Evolutionary conservation across 2,888 invertebrate genomes (phyloP), one percentile per base, ranked within the genome.

Genomic region (Orthonychiurus folsomi): DNA sequence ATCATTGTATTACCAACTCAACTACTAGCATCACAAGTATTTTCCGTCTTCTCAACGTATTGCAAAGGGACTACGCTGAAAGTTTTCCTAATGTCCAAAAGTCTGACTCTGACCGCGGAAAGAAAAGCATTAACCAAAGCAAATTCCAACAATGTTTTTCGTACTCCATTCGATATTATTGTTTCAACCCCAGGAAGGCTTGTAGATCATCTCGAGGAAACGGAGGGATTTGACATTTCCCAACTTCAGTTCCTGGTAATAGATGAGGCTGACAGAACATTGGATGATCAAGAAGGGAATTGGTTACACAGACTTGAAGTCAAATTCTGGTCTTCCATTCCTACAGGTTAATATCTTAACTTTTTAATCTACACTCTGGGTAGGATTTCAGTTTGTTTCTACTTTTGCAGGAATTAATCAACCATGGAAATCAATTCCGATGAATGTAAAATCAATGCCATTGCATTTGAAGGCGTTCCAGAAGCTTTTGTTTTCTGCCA

Each of bases 401-500:
- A 37, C 47, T 37, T 56, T 63, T 53, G 9, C 23, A 64, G 66
- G 64, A 25, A n/a, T 60, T 26, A 18, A 62, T 3, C 80, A 70
- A 72, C 62, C 78, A 75, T 73, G 74, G 73, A 50, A 79, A 73
- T 76, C 80, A 53, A 78, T 81, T 26, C 77, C 77, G 64, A 75
- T 84, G n/a, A 82, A 80, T 61, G 78, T 83, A 74, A 76, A 75
- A 64, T 80, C 78, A 69, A 74, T 82, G n/a, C 74, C 73, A 65
- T 74, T 79, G 24, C 77, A 77, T 63, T 79, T 79, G 64, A 78
- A 80, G 59, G 82, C 84, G 60, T 86, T 87, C 1, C 96, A 96
- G 73, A 96, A 96, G 77, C 80, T 99, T 56, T 80, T 99, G 1
- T 93, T 97, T 75, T 97, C 97, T n/a, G 99, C 99, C 3, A 99